These are phyloP conservation scores for Uromys caudimaculatus DNA, from an alignment of 2,797 vertebrate genomes.

Conservation along the genomic window DNA sequence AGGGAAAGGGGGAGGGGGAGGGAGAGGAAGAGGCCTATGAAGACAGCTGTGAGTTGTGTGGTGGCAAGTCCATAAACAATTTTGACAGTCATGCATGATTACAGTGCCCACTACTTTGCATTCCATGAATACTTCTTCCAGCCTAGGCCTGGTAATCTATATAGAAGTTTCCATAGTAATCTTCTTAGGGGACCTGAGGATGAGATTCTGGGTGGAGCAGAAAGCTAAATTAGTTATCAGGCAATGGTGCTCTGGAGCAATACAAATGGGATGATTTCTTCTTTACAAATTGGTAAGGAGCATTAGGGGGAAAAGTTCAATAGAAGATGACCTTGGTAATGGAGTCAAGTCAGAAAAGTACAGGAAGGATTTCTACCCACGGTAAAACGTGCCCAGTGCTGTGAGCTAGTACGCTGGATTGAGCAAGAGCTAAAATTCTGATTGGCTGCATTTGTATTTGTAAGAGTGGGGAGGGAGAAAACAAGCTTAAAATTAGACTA, in stretches of 20 bases:
- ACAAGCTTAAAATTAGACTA: conserved; percentile 16
- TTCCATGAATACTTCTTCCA: background rate
- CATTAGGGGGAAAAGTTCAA: background rate
- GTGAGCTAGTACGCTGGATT: background rate
- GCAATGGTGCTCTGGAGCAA: background rate
- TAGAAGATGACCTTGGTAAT: conserved; percentile 13
- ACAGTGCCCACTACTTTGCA: background rate
- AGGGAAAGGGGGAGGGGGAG: no score
- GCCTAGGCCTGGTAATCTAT: background rate
- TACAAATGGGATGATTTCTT: conserved; percentile 33
- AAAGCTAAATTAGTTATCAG: conserved; percentile 23
- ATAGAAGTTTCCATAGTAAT: background rate
- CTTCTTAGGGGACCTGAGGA: background rate
- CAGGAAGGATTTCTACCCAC: background rate
- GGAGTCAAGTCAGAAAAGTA: conserved; percentile 29
- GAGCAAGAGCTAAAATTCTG: background rate
- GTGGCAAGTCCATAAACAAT: conserved; percentile 1
- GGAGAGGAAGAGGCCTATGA: background rate
- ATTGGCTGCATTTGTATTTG: background rate
- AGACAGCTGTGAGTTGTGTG: conserved; percentile 19
- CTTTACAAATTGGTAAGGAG: background rate
- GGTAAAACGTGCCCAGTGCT: background rate
- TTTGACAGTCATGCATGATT: background rate
- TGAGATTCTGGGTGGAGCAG: conserved; percentile 28
- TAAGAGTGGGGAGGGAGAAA: background rate